phyloP scores from a whole-genome alignment of 2,888 invertebrate genomes.

The Catocala fraxini region DNA sequence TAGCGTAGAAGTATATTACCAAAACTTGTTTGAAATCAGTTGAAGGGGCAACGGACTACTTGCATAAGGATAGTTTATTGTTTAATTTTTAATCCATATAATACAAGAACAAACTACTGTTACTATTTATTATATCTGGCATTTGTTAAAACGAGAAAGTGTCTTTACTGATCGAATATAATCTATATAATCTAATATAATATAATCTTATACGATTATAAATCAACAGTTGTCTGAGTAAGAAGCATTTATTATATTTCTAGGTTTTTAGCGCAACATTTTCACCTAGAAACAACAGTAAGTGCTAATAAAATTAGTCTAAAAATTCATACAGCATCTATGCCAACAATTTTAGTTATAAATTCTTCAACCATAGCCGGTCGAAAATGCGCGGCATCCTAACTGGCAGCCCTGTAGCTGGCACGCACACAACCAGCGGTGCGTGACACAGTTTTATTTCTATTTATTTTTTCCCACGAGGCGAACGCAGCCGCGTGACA shows the following conservation, averaged over 20 bases:
- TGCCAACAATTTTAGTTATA: constrained; percentile 49
- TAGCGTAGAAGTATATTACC: no score
- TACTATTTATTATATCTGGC: no score
- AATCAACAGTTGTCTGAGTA: no score
- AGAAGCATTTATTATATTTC: background rate
- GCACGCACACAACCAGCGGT: constrained; percentile 57
- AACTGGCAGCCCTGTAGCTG: constrained; percentile 38
- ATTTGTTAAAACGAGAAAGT: no score
- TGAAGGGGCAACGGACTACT: no score
- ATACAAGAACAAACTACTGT: no score
- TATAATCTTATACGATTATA: no score
- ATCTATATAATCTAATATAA: no score
- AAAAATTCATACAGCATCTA: constrained; percentile 5
- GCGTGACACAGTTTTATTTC: constrained; percentile 61
- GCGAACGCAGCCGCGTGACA: constrained; percentile 26
- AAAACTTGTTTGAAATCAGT: no score
- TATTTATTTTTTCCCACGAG: constrained; percentile 52
- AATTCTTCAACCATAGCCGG: constrained; percentile 19
- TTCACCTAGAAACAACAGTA: background rate
- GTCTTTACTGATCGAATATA: no score
- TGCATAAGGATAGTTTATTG: no score
- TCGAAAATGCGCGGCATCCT: constrained; percentile 8
- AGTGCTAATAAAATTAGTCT: constrained; percentile 1
- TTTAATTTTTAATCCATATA: no score
- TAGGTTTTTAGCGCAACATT: constrained; percentile 2